A percentile compares a stretch with the other conserved stretches of the same genome.
Evolutionary conservation across 2,113 vertebrate species (phyloP).

Genomic region (Cheirogaleus medius): DNA sequence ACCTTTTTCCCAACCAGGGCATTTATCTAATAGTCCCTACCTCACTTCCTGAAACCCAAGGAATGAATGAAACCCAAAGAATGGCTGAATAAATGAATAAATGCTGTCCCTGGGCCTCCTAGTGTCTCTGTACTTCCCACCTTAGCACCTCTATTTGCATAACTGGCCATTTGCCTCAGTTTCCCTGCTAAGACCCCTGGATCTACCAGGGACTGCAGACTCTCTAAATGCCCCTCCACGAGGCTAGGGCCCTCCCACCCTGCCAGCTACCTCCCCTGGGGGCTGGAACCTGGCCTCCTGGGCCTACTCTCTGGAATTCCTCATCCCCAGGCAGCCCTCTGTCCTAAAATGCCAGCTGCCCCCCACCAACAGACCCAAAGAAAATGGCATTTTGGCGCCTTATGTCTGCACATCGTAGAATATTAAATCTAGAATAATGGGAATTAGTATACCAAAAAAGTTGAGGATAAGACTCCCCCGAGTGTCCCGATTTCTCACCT

Average conservation of each 20-base stretch:
- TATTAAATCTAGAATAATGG: constrained; percentile 19
- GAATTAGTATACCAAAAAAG: background rate
- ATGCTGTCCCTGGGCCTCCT: background rate
- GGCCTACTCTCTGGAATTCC: background rate
- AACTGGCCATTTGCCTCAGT: background rate
- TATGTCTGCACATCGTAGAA: background rate
- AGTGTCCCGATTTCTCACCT: constrained; percentile 23
- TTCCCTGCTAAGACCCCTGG: background rate
- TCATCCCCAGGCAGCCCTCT: no score
- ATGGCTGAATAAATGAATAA: background rate
- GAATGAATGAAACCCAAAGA: background rate
- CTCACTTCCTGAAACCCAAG: background rate
- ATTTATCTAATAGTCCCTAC: background rate
- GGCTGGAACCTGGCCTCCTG: background rate
- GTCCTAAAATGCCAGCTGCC: background rate
- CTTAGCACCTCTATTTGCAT: background rate
- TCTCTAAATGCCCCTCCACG: background rate
- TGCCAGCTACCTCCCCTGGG: fast-evolving
- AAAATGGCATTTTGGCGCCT: background rate
- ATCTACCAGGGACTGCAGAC: background rate
- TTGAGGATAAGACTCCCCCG: constrained; percentile 1
- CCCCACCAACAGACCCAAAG: background rate
- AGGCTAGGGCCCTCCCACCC: fast-evolving
- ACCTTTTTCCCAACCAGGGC: background rate
- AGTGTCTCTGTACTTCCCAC: background rate